Percentiles rank a stretch among this genome's conserved stretches.
Conservation (phyloP, 2,797 vertebrate genomes). For the Pampus argenteus region DNA sequence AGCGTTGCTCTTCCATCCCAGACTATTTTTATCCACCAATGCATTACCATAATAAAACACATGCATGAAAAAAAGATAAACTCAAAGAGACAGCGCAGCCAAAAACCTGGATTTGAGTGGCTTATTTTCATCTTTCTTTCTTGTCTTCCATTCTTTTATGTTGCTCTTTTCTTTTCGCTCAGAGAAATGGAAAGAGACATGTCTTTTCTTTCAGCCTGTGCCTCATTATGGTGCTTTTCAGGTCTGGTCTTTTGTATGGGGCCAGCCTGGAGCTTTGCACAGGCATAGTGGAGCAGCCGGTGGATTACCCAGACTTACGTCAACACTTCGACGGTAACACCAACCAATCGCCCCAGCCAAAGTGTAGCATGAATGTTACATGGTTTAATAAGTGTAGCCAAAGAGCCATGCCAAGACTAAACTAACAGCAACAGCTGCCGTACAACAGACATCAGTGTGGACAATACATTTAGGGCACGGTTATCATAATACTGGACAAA, state of each 20-base stretch:
- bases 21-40: constrained; percentile 77
- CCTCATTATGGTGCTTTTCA: constrained; percentile 82
- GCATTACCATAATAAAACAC: constrained; percentile 86
- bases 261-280: constrained; percentile 63
- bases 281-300: constrained; percentile 69
- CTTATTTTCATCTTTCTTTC: constrained; percentile 84
- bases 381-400: constrained; percentile 77
- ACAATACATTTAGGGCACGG: constrained; percentile 66
- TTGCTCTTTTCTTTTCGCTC: constrained; percentile 79
- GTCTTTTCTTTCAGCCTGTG: constrained; percentile 78
- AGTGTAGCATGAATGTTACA: constrained; percentile 63
- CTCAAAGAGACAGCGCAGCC: constrained; percentile 81
- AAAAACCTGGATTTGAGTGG: constrained; percentile 80
- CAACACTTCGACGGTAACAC: constrained; percentile 59
- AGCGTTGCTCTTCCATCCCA: constrained; percentile 68
- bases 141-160: constrained; percentile 79
- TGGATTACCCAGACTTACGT: constrained; percentile 74
- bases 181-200: constrained; percentile 83
- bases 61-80: constrained; percentile 80
- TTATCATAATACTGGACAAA: constrained; percentile 56
- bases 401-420: constrained; percentile 69
- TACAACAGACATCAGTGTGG: constrained; percentile 46
- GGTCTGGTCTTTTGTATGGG: constrained; percentile 78
- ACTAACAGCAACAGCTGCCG: constrained; percentile 74
- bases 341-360: constrained; percentile 63